Conservation (phyloP, 1,140 invertebrate genomes). For the Orussus abietinus region DNA sequence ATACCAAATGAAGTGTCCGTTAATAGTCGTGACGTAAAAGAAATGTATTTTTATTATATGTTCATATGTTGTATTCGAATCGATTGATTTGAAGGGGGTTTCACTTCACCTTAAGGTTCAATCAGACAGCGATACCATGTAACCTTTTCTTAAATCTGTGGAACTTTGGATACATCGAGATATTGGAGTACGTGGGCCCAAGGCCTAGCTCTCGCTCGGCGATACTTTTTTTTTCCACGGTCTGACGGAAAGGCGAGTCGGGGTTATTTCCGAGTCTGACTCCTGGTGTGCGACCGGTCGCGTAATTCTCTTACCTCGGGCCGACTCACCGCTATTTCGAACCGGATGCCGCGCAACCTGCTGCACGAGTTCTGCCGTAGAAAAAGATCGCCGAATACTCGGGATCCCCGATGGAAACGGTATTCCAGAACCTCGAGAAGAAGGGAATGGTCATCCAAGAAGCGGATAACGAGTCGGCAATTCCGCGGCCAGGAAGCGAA, state of each 20-base stretch:
- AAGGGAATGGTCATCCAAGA: constrained; percentile 18
- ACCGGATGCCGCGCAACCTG: constrained; percentile 2
- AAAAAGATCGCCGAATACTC: not conserved
- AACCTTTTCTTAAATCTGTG: not conserved
- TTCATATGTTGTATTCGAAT: too few species aligned
- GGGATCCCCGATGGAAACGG: not conserved
- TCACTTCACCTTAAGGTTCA: too few species aligned
- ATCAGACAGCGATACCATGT: not conserved
- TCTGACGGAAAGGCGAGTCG: constrained; percentile 3
- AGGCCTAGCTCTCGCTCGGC: constrained; percentile 14
- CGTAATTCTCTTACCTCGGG: constrained; percentile 8
- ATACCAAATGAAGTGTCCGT: too few species aligned
- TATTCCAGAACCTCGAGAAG: constrained; percentile 16
- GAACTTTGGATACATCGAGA: constrained; percentile 10
- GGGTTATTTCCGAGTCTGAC: constrained; percentile 25
- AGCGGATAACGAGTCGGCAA: constrained; percentile 20
- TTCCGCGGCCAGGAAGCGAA: constrained; percentile 19
- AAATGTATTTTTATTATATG: too few species aligned
- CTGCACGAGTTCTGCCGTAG: constrained; percentile 1
- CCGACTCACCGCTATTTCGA: constrained; percentile 17
- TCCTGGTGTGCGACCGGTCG: constrained; percentile 7
- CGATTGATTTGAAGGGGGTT: too few species aligned
- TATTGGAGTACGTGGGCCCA: constrained; percentile 22
- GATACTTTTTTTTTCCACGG: constrained; percentile 10
- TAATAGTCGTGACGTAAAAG: too few species aligned